Conservation (phyloP, 1,140 invertebrate genomes). For the Metaphire vulgaris region DNA sequence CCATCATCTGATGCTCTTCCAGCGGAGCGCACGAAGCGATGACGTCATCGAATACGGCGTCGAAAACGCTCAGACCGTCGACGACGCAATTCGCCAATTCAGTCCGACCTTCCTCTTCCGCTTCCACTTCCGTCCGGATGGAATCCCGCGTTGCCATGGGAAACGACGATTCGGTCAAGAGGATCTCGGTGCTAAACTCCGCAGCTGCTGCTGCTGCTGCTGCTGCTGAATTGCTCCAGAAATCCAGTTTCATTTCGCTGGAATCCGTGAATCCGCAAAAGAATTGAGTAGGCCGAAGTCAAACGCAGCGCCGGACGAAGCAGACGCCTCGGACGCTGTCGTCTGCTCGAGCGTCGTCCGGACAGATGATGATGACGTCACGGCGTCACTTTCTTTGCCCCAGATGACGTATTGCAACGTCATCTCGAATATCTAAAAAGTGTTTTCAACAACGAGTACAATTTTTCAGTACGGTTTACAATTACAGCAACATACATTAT, state of each 20-base stretch:
- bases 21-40: no score
- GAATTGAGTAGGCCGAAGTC: neutral
- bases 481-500: neutral
- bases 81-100: no score
- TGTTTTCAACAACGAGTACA: neutral
- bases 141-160: no score
- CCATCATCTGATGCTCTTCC: neutral
- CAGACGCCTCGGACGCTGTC: neutral
- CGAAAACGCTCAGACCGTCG: no score
- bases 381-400: neutral
- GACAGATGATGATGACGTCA: no score
- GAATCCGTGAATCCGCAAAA: neutral
- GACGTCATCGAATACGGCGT: no score
- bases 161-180: no score
- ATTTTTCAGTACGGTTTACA: no score
- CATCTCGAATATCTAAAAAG: neutral
- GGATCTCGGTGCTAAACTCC: no score
- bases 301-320: neutral
- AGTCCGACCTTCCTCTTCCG: no score
- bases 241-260: neutral
- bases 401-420: neutral
- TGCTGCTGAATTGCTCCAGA: neutral
- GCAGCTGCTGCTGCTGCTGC: neutral
- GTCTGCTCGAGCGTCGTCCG: neutral
- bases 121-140: no score